Conservation (phyloP, 1,140 invertebrate species). For the Zaprionus nigranus region DNA sequence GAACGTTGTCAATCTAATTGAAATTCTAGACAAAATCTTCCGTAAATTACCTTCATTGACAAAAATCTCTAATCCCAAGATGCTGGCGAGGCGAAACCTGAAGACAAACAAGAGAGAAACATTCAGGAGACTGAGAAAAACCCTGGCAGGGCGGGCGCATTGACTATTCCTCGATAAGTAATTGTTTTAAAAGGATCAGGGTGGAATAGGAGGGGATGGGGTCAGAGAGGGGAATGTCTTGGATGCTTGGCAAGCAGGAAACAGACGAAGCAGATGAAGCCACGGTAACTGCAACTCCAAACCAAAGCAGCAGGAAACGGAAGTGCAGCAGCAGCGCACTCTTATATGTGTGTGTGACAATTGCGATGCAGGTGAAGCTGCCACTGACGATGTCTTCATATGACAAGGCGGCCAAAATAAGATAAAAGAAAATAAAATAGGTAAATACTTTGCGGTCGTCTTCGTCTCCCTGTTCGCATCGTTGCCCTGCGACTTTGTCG, state of each 20-base stretch:
- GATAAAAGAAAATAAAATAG: slow-evolving; percentile 48
- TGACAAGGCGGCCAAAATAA: slow-evolving; percentile 29
- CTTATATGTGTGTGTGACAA: slow-evolving; percentile 32
- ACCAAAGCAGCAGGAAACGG: slow-evolving; percentile 53
- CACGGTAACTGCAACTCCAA: slow-evolving; percentile 1
- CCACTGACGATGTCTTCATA: slow-evolving; percentile 44
- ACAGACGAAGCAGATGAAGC: slow-evolving; percentile 54
- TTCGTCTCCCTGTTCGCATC: slow-evolving; percentile 16
- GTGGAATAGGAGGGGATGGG: not conserved
- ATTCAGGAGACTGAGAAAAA: slow-evolving; percentile 9
- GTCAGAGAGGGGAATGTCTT: not conserved
- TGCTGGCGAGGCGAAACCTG: slow-evolving; percentile 50
- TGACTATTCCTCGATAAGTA: slow-evolving; percentile 49
- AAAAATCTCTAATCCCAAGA: slow-evolving; percentile 80
- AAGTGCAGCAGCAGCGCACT: slow-evolving; percentile 45
- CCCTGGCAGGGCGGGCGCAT: slow-evolving; percentile 10
- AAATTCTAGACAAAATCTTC: slow-evolving; percentile 84
- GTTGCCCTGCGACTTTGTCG: slow-evolving; percentile 59
- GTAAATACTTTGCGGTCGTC: slow-evolving; percentile 73
- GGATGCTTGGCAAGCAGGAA: slow-evolving; percentile 29
- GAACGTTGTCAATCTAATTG: slow-evolving; percentile 82
- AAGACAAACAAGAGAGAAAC: slow-evolving; percentile 44
- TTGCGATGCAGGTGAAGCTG: slow-evolving; percentile 58
- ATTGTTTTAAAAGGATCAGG: slow-evolving; percentile 43
- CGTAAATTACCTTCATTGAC: slow-evolving; percentile 83